Evolutionary conservation across 1,140 invertebrate genomes (phyloP), one percentile per base, ranked within the genome.

Genomic region (Yoshiicerus persimilis): DNA sequence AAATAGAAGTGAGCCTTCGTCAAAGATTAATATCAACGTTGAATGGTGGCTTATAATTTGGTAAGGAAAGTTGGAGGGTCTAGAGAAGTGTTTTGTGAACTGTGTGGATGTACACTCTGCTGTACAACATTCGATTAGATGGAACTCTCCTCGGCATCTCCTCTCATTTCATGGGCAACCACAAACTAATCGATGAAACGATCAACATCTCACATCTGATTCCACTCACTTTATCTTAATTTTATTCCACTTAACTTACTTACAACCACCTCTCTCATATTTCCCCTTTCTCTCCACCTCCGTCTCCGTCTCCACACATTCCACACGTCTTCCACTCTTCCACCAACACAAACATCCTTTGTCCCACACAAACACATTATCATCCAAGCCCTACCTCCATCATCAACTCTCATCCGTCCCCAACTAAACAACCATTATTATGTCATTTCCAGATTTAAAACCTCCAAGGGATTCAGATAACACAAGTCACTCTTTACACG

Each of bases 161-260:
- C 30, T 80, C 32, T 80, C 30, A n/a, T 80, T 34, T 23, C n/a
- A n/a, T n/a, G n/a, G n/a, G 3, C 30, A 80, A 38, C 75, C 75
- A 80, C 84, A 85, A 47, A 85, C 32, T 36, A 75, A 86, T 86
- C 86, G 86, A 86, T 86, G 41, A 86, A 75, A 64, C 86, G 86
- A 86, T 86, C 86, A 86, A 86, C 66, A 80, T 80, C 75, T 80
- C 75, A 80, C 75, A 80, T 80, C 75, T 80, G 75, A 80, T 80
- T 80, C 75, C 75, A 80, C 75, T 80, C 75, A 80, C 75, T 80
- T 80, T 80, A 80, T 80, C 75, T 80, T 80, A 80, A 80, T 80
- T 80, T 80, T 80, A 80, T 80, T 80, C 75, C 75, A 80, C 75
- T 80, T 56, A 56, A 56, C 16, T 56, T 47, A 30, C 83, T 47